Percentiles rank a stretch among this genome's conserved stretches.
Conservation (phyloP, 2,888 invertebrate species). For the Willowsia nigromaculata region DNA sequence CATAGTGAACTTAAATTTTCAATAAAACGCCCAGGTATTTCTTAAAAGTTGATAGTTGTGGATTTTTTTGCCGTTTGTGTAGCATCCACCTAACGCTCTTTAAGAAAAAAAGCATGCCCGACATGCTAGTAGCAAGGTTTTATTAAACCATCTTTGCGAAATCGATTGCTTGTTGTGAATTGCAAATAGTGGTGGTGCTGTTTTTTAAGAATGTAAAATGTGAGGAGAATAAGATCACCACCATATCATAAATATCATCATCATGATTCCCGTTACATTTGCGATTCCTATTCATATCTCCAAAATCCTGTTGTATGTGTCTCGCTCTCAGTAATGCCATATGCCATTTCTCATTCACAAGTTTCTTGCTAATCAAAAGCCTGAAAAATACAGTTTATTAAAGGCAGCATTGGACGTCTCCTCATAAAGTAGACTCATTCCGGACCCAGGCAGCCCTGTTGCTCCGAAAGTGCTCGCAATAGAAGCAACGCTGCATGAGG, state of each 20-base stretch:
- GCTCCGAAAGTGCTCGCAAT: too few species aligned
- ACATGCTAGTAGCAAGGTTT: background rate
- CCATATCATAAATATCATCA: constrained; percentile 1
- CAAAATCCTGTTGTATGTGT: constrained; percentile 19
- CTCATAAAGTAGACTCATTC: too few species aligned
- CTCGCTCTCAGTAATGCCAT: background rate
- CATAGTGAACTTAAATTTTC: too few species aligned
- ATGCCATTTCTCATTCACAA: constrained; percentile 5
- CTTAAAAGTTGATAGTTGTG: too few species aligned
- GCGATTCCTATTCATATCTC: constrained; percentile 45
- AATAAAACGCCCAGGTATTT: too few species aligned
- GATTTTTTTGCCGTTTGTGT: too few species aligned
- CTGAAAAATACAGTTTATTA: background rate
- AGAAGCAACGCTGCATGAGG: too few species aligned
- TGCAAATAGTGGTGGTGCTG: background rate
- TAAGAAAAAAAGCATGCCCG: background rate
- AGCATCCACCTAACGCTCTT: background rate
- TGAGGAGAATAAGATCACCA: background rate
- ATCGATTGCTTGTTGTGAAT: background rate
- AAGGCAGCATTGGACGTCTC: too few species aligned
- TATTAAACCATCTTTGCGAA: background rate
- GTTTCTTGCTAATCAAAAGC: background rate
- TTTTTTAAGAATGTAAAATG: constrained; percentile 2
- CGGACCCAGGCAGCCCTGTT: too few species aligned
- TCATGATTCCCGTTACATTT: constrained; percentile 23